Conservation (phyloP, 2,888 invertebrate species). For the Flexamia atlantica region DNA sequence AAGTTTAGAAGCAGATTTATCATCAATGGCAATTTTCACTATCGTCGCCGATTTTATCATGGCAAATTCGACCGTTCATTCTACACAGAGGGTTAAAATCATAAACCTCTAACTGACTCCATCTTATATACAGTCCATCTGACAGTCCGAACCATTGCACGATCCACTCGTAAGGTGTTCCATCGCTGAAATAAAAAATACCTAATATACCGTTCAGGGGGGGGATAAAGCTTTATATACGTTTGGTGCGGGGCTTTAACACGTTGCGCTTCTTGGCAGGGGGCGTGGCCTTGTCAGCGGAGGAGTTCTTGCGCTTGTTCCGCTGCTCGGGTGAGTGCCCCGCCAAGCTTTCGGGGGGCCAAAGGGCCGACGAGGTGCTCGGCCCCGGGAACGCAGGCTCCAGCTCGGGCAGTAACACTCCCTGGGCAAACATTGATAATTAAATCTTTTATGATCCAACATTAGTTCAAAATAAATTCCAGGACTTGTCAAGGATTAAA, state of each 20-base stretch:
- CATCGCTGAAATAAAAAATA: constrained; percentile 14
- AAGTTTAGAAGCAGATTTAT: too few relatives aligned
- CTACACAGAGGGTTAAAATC: background rate
- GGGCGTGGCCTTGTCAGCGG: constrained; percentile 14
- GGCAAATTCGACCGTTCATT: background rate
- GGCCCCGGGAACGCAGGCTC: constrained; percentile 39
- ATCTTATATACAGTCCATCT: constrained; percentile 30
- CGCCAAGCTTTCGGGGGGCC: constrained; percentile 7
- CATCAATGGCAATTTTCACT: too few relatives aligned
- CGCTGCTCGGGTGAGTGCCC: constrained; percentile 48
- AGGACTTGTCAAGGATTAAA: too few relatives aligned
- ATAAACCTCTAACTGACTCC: constrained; percentile 17
- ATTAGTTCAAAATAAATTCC: too few relatives aligned
- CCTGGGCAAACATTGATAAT: constrained; percentile 80
- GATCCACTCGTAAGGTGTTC: background rate
- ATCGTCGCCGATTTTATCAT: too few relatives aligned
- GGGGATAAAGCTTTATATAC: constrained; percentile 40
- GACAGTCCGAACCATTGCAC: constrained; percentile 24
- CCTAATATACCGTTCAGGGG: background rate
- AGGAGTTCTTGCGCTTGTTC: constrained; percentile 56
- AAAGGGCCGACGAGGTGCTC: background rate
- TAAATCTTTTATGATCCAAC: too few relatives aligned
- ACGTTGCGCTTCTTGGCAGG: constrained; percentile 56
- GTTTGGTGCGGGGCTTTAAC: constrained; percentile 62
- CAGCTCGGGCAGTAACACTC: constrained; percentile 47